These are phyloP conservation scores for Smittia sp. DNA, from an alignment of 2,888 invertebrate species.

Conservation along the genomic window DNA sequence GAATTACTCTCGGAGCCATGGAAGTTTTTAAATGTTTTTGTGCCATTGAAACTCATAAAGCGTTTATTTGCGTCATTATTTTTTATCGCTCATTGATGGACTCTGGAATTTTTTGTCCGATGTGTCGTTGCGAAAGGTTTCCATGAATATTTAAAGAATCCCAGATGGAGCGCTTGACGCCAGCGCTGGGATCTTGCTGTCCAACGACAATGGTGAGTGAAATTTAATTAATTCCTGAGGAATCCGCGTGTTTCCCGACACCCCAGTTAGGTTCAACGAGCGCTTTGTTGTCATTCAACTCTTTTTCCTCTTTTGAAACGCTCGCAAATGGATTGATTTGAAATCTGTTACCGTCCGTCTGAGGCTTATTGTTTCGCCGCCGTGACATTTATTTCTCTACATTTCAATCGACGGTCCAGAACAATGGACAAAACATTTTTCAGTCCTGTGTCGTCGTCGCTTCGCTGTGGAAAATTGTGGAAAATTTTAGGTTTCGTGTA, in stretches of 20 bases:
- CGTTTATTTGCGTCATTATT: conserved; percentile 30
- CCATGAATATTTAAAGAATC: not conserved
- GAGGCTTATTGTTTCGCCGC: not conserved
- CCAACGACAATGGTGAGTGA: not conserved
- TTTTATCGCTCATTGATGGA: conserved; percentile 21
- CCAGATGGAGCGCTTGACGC: not conserved
- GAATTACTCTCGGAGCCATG: not conserved
- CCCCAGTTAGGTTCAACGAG: not conserved
- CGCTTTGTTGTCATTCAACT: conserved; percentile 13
- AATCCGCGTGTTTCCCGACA: conserved; percentile 13
- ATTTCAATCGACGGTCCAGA: conserved; percentile 17
- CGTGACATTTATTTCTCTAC: conserved; percentile 27
- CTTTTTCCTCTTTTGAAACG: not conserved
- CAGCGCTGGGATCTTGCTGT: not conserved
- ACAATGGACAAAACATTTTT: conserved; percentile 15
- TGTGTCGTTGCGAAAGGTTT: conserved; percentile 8
- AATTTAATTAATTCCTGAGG: conserved; percentile 23
- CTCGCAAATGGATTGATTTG: conserved; percentile 26
- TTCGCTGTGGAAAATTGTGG: not conserved
- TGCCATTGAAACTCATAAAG: conserved; percentile 10
- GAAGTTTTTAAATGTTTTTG: not conserved
- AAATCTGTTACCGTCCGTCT: conserved; percentile 20
- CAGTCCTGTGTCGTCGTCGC: not conserved
- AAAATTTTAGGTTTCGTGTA: not conserved
- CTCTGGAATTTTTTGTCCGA: conserved; percentile 10